phyloP scores from a whole-genome alignment of 2,797 vertebrate genomes.

The Coracias cyanogaster region DNA sequence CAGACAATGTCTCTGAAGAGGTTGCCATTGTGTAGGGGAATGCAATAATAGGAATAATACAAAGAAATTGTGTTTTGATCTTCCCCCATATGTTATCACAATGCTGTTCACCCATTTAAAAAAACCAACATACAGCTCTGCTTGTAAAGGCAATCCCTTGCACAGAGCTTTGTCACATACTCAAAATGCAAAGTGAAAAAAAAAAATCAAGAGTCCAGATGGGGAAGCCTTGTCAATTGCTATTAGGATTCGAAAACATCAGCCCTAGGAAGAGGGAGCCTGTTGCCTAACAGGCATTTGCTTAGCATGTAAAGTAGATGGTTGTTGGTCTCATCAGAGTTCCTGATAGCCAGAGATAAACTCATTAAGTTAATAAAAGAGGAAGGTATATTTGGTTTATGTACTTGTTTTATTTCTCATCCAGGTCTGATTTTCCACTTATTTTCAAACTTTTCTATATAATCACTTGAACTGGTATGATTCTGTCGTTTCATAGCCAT shows the following conservation, averaged over 20 bases:
- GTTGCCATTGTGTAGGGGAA: constrained; percentile 43
- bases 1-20: constrained; percentile 41
- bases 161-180: background rate
- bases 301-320: constrained; percentile 48
- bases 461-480: constrained; percentile 1
- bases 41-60: constrained; percentile 62
- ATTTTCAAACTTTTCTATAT: background rate
- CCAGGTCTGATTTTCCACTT: constrained; percentile 21
- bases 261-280: background rate
- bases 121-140: background rate
- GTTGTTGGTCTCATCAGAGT: constrained; percentile 28
- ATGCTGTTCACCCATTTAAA: background rate
- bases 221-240: constrained; percentile 17
- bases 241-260: background rate
- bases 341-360: constrained; percentile 40
- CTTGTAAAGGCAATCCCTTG: constrained; percentile 21
- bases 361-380: constrained; percentile 35
- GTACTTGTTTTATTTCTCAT: constrained; percentile 4
- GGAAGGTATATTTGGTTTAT: constrained; percentile 25
- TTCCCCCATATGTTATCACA: constrained; percentile 25
- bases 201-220: background rate
- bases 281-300: background rate
- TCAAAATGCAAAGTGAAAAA: background rate
- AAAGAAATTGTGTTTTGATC: constrained; percentile 63
- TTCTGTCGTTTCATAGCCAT: background rate